Evolutionary conservation across 2,113 vertebrate species (phyloP).

Genomic region (Phasianus colchicus): DNA sequence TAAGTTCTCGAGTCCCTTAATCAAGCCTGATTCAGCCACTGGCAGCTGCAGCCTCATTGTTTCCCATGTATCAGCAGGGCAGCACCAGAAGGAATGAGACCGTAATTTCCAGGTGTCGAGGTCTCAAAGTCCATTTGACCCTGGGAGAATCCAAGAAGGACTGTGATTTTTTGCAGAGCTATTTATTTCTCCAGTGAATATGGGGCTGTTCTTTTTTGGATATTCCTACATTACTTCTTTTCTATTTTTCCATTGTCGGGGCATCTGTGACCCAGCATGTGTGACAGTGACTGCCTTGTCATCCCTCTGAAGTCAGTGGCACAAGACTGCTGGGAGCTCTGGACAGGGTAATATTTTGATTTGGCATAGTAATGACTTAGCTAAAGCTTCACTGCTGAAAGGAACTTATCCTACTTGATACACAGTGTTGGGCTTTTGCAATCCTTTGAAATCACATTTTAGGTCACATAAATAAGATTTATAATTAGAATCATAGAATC

Average conservation of each 20-base stretch:
- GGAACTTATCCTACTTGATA: background rate
- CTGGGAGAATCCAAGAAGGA: background rate
- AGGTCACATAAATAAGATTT: background rate
- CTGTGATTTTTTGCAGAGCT: background rate
- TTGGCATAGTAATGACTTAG: background rate
- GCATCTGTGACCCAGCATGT: background rate
- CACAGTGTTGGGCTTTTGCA: background rate
- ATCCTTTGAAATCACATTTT: background rate
- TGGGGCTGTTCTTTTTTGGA: background rate
- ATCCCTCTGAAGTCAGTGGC: background rate
- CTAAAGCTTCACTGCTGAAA: background rate
- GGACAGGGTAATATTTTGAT: background rate
- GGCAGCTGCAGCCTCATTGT: background rate
- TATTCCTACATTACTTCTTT: background rate
- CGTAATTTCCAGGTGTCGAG: accelerated
- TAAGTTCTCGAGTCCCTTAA: background rate
- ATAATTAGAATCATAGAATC: background rate
- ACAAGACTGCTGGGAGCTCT: background rate
- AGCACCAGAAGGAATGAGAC: background rate
- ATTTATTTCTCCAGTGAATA: background rate
- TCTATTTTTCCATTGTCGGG: background rate
- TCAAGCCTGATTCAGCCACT: background rate
- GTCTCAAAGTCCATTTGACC: background rate
- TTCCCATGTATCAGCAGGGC: accelerated
- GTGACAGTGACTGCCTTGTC: background rate